phyloP scores from a whole-genome alignment of 2,888 invertebrate genomes.

The Microplitis manilae region DNA sequence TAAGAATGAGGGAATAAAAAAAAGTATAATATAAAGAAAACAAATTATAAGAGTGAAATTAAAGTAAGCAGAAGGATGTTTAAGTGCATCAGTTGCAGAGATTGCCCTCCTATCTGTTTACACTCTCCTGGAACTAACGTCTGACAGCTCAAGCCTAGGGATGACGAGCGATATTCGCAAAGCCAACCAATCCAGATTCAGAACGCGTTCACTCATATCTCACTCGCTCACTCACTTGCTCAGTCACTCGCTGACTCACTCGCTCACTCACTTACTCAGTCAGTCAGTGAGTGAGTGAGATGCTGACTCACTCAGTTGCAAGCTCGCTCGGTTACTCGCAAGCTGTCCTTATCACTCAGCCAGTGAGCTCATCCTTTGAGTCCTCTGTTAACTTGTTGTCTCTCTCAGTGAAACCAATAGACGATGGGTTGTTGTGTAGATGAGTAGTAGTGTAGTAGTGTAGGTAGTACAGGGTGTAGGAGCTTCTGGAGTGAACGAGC shows the following conservation, averaged over 20 bases:
- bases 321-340: background rate
- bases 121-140: background rate
- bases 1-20: no score
- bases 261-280: constrained; percentile 9
- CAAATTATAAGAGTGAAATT: no score
- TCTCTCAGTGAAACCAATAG: no score
- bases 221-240: constrained; percentile 2
- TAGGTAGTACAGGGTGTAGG: no score
- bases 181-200: background rate
- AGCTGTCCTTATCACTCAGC: no score
- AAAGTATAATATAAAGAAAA: background rate
- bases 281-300: background rate
- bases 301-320: background rate
- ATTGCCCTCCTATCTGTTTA: background rate
- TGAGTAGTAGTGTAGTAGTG: no score
- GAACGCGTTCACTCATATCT: background rate
- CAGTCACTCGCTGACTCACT: background rate
- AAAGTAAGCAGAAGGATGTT: background rate
- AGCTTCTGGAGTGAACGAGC: constrained; percentile 30
- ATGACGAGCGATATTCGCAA: background rate
- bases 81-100: constrained; percentile 1
- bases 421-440: no score
- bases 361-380: no score
- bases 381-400: no score
- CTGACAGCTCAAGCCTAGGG: background rate